Evolutionary conservation across 2,888 invertebrate genomes (phyloP), one percentile per base, ranked within the genome.

Genomic region (Diarsia brunnea): DNA sequence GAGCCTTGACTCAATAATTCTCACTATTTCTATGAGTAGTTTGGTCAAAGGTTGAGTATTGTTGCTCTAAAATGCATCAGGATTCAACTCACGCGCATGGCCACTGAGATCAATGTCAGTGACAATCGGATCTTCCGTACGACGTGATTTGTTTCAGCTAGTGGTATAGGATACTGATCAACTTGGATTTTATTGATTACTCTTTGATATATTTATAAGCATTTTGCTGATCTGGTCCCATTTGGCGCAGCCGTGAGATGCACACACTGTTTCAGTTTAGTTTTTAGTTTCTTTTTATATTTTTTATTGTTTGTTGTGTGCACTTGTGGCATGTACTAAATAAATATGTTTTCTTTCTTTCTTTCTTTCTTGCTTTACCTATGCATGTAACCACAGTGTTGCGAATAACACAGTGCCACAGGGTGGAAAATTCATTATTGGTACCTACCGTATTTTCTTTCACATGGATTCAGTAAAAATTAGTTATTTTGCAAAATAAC

Each of bases 51-150:
- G 51, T 77, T 82, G 60, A 70, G 27, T 43, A 60, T 47, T 75
- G 51, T 68, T 68, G 55, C 14, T 11, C 61, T 47, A 49, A 75
- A n/a, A 71, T 79, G 47, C 60, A 82, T 88, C 51, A 75, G 43
- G 49, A 87, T 84, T 82, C 89, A n/a, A 80, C 84, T 87, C 91
- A 83, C 85, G 89, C 84, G 81, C 87, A 82, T 61, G 80, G 79
- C 51, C 79, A 69, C 71, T 45, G 76, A 79, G 81, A 84, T 79
- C 90, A 88, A 86, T 90, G 93, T 90, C 94, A 93, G 91, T 91
- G 92, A 84, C 89, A 84, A 85, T 74, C 80, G 83, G 81, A 75
- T 87, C 92, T 93, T 94, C 93, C 93, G 92, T 78, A 75, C 76
- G 82, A 89, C 93, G 93, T 92, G 93, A 82, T 75, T 69, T 81